Percentiles rank a stretch among this genome's conserved stretches.
Evolutionary conservation across 92 coral and sea anemone species (phyloP).

Genomic region (Porites lobata): DNA sequence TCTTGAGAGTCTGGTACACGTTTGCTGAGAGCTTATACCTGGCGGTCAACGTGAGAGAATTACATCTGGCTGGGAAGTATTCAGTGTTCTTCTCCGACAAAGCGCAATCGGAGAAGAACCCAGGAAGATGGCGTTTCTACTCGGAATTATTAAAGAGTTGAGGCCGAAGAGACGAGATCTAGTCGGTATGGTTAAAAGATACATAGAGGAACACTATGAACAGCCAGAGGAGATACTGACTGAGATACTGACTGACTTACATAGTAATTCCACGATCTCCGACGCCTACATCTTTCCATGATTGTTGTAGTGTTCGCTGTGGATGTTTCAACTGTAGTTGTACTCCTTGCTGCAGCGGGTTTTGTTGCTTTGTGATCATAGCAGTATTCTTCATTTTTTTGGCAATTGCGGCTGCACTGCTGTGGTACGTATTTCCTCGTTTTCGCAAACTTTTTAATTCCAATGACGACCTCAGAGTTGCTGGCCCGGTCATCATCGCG

Average conservation of each 20-base stretch:
- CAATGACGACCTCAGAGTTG: neutral
- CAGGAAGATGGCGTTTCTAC: conserved; percentile 67
- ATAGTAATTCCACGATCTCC: neutral
- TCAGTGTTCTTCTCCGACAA: conserved; percentile 66
- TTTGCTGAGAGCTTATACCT: conserved; percentile 65
- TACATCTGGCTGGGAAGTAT: conserved; percentile 75
- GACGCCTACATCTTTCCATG: neutral
- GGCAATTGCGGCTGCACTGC: neutral
- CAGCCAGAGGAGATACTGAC: conserved; percentile 13
- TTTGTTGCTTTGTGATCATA: conserved; percentile 15
- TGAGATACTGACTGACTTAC: neutral
- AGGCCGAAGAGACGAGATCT: conserved; percentile 77
- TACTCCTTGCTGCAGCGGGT: conserved; percentile 12
- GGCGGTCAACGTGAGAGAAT: conserved; percentile 64
- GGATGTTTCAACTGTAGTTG: conserved; percentile 3
- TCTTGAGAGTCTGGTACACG: conserved; percentile 75
- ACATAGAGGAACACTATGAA: conserved; percentile 60
- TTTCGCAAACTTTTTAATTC: no score
- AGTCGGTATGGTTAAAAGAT: conserved; percentile 60
- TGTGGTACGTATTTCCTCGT: conserved; percentile 20
- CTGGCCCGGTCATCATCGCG: conserved; percentile 59
- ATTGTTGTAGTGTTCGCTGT: conserved; percentile 4
- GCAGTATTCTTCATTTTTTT: neutral
- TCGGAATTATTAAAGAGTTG: conserved; percentile 65
- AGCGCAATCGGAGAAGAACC: conserved; percentile 72